Conservation (phyloP, 2,888 invertebrate genomes). For the Heliconius charithonia region DNA sequence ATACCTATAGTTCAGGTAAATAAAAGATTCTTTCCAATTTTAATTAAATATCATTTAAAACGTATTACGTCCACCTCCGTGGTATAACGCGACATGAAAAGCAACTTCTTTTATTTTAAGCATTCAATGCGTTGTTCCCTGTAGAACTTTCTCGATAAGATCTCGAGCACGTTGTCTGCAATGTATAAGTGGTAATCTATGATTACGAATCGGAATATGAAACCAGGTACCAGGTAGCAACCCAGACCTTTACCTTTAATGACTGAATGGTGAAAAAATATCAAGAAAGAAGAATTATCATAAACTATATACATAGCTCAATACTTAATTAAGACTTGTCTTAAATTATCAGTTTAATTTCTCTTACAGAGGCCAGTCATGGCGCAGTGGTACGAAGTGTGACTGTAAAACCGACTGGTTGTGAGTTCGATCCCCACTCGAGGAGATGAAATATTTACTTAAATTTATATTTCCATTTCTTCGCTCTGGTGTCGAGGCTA, state of each 20-base stretch:
- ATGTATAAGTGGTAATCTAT: conserved; percentile 29
- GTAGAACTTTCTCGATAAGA: conserved; percentile 38
- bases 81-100: not conserved
- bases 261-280: not conserved
- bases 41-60: not conserved
- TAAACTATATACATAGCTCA: not conserved
- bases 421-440: too few relatives aligned
- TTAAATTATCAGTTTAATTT: not conserved
- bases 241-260: conserved; percentile 15
- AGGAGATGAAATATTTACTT: too few relatives aligned
- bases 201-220: conserved; percentile 27
- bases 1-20: too few relatives aligned
- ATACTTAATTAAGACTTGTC: not conserved
- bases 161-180: conserved; percentile 41
- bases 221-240: conserved; percentile 29
- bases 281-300: not conserved
- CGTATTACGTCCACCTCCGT: too few relatives aligned
- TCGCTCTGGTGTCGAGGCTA: too few relatives aligned
- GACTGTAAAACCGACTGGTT: too few relatives aligned
- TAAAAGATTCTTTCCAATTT: too few relatives aligned
- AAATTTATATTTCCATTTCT: too few relatives aligned
- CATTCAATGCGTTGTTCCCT: conserved; percentile 23
- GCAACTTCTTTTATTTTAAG: conserved; percentile 37
- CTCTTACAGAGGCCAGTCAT: too few relatives aligned
- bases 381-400: too few relatives aligned